A percentile compares a stretch with the other conserved stretches of the same genome.
These are phyloP conservation scores for Diarsia rubi DNA, from an alignment of 2,888 invertebrate genomes.

Conservation along the genomic window DNA sequence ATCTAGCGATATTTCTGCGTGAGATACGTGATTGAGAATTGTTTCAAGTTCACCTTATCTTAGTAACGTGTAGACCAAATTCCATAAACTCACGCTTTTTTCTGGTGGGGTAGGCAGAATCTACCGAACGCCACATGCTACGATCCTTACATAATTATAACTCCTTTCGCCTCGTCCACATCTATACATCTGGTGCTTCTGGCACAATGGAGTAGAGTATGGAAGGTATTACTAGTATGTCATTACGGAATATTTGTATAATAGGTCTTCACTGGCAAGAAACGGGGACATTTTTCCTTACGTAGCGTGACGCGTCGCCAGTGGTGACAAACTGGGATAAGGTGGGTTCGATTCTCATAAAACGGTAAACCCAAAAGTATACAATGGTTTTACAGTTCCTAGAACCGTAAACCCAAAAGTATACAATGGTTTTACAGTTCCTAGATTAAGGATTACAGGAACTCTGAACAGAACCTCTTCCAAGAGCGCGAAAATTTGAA, in stretches of 20 bases:
- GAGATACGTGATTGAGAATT: slow-evolving; percentile 64
- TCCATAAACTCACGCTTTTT: slow-evolving; percentile 21
- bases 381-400: neutral
- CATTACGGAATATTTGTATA: too few relatives aligned
- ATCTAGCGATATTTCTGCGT: slow-evolving; percentile 47
- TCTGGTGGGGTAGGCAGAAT: neutral
- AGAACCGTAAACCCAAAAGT: neutral
- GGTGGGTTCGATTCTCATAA: neutral
- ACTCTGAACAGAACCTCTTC: too few relatives aligned
- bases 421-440: too few relatives aligned
- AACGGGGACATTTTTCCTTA: too few relatives aligned
- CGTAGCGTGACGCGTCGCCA: too few relatives aligned
- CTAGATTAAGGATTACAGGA: too few relatives aligned
- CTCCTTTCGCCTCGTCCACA: neutral
- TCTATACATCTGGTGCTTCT: neutral
- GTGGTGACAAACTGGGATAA: too few relatives aligned
- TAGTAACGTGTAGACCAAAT: slow-evolving; percentile 38
- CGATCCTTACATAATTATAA: neutral
- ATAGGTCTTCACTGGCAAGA: too few relatives aligned
- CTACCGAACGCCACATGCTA: neutral
- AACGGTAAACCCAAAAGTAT: neutral
- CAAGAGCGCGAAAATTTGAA: neutral
- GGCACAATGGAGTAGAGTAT: too few relatives aligned
- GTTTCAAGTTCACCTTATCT: slow-evolving; percentile 32
- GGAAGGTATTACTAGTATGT: too few relatives aligned